These are phyloP conservation scores for Cephus rjabovi DNA, from an alignment of 2,888 invertebrate genomes.

Conservation along the genomic window DNA sequence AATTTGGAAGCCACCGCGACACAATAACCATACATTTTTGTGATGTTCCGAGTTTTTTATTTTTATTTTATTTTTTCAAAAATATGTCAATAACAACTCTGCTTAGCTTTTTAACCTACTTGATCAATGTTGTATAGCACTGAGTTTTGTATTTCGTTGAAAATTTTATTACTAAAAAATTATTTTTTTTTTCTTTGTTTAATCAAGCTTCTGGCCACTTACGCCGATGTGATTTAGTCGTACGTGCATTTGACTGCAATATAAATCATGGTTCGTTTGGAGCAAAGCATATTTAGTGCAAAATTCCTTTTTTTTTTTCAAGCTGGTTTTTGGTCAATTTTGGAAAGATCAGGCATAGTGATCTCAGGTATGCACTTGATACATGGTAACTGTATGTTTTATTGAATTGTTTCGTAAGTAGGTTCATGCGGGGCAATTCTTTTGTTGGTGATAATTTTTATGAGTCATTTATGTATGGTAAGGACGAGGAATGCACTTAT, in stretches of 20 bases:
- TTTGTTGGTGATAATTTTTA: constrained; percentile 1
- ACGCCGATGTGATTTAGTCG: neutral
- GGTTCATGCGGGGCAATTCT: constrained; percentile 4
- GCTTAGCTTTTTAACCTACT: too few species aligned
- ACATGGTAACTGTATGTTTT: neutral
- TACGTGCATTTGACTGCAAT: neutral
- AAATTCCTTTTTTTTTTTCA: neutral
- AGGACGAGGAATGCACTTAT: neutral
- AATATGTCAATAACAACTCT: neutral
- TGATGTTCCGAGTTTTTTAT: neutral
- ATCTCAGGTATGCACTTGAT: neutral
- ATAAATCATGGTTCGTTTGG: neutral
- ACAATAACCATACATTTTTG: neutral
- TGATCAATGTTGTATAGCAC: neutral
- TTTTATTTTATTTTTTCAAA: neutral
- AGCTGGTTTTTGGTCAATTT: neutral
- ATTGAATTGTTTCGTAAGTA: neutral
- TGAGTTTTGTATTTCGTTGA: neutral
- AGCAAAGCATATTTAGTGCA: neutral
- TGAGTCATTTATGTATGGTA: neutral
- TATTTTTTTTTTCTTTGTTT: neutral
- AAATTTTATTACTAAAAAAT: neutral
- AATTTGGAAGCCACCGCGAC: neutral
- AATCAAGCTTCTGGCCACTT: neutral
- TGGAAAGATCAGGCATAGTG: neutral